Evolutionary conservation across 2,888 invertebrate species (phyloP), one percentile per base, ranked within the genome.

Genomic region (Eilema griseolum): DNA sequence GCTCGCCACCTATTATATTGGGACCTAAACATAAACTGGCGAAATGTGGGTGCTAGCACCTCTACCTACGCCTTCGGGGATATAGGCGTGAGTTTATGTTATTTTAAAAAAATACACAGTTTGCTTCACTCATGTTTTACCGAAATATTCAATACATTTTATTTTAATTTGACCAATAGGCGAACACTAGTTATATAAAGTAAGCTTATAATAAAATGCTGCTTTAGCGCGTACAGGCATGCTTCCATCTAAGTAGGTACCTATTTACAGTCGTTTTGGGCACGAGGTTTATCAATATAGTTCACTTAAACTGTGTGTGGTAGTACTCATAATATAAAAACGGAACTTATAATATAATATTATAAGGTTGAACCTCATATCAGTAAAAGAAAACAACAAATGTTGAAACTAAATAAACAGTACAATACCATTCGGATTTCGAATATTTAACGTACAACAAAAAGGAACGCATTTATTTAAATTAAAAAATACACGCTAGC

Each of bases 401-500:
- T 16, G 5, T n/a, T 28, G 26, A 28, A 64, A 64, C 28, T 46
- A 28, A 64, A 28, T 31, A 52, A n/a, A 52, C 52, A 52, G n/a
- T 26, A 66, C 59, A 59, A 66, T 37, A 26, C 41, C 28, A 65
- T 68, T 41, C 37, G 24, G n/a, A n/a, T 65, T 71, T 71, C 62
- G 37, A 67, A 69, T 63, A 59, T 67, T 69, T 63, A 23, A 64
- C 46, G 20, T 67, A 59, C 67, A 69, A 70, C 79, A 75, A 80
- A 86, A 86, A 77, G 81, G 82, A 88, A 88, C 84, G 86, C 91
- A 91, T 91, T 91, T 91, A 86, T 90, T 84, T 86, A 88, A 91
- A 91, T 91, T 90, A 89, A 90, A 92, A 84, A 86, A 85, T 86
- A 88, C 84, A 89, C 87, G 85, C 88, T 83, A 82, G 89, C 92